Conservation (phyloP, 2,113 vertebrate genomes). For the Lagopus leucura region DNA sequence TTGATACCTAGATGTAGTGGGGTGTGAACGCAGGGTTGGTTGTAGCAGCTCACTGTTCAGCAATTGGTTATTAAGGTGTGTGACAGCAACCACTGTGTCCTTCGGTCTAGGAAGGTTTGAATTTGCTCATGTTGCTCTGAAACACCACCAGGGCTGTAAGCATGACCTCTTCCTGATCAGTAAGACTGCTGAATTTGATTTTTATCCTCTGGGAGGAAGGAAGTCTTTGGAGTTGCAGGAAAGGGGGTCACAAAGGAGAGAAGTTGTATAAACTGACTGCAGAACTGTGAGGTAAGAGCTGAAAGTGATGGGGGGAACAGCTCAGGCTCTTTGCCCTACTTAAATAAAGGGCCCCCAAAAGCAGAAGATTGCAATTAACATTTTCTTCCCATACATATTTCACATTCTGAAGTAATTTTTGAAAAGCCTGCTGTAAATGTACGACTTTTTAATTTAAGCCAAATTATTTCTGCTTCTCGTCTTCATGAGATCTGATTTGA, state of each 20-base stretch:
- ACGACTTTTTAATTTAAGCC: neutral
- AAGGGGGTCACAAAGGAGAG: neutral
- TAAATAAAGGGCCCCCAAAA: neutral
- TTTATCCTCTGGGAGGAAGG: neutral
- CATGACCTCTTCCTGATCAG: neutral
- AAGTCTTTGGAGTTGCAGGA: neutral
- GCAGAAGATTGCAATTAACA: neutral
- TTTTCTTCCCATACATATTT: neutral
- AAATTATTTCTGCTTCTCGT: neutral
- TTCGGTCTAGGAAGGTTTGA: neutral
- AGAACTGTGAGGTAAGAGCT: neutral
- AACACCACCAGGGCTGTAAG: neutral
- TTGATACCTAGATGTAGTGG: neutral
- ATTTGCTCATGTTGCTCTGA: neutral
- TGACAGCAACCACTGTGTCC: neutral
- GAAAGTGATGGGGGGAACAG: neutral
- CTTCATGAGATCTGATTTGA: neutral
- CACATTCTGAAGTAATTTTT: neutral
- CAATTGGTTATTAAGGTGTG: neutral
- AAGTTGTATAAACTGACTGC: neutral
- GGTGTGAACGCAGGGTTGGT: neutral
- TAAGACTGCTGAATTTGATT: neutral
- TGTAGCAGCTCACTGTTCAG: neutral
- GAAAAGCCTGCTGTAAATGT: neutral
- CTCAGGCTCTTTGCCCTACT: neutral